These are phyloP conservation scores for Dasysyrphus tricinctus DNA, from an alignment of 2,888 invertebrate species.

Conservation along the genomic window DNA sequence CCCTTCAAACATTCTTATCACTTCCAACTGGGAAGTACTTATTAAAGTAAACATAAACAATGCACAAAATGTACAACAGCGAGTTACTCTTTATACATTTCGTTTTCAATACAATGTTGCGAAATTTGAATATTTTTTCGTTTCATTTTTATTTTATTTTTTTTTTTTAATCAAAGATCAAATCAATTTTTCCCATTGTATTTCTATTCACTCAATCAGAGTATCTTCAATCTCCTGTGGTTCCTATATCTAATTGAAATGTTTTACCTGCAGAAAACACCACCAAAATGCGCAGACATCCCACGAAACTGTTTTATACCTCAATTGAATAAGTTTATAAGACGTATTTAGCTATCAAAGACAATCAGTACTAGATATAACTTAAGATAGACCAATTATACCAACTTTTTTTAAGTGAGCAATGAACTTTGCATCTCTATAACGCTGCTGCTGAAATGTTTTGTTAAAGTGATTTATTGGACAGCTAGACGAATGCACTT, in stretches of 20 bases:
- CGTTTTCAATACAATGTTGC: not conserved
- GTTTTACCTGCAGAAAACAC: slow-evolving; percentile 2
- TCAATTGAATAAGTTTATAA: not conserved
- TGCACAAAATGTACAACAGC: not conserved
- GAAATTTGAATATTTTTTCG: not conserved
- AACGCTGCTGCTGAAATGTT: slow-evolving; percentile 53
- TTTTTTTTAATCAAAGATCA: slow-evolving; percentile 27
- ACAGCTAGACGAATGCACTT: slow-evolving; percentile 66
- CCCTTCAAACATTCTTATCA: not conserved
- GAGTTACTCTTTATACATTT: not conserved
- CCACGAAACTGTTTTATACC: slow-evolving; percentile 14
- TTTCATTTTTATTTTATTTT: not conserved
- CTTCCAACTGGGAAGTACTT: not conserved
- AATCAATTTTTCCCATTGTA: slow-evolving; percentile 11
- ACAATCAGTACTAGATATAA: slow-evolving; percentile 2
- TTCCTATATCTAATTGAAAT: slow-evolving; percentile 15
- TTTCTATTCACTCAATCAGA: slow-evolving; percentile 18
- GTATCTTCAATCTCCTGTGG: not conserved
- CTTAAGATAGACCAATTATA: slow-evolving; percentile 37
- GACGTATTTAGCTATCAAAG: slow-evolving; percentile 19
- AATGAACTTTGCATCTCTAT: slow-evolving; percentile 65
- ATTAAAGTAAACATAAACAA: not conserved
- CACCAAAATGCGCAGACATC: slow-evolving; percentile 20
- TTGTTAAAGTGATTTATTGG: slow-evolving; percentile 71
- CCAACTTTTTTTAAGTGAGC: slow-evolving; percentile 59